phyloP scores from a whole-genome alignment of 2,797 vertebrate genomes.

The Cephalopachus bancanus region DNA sequence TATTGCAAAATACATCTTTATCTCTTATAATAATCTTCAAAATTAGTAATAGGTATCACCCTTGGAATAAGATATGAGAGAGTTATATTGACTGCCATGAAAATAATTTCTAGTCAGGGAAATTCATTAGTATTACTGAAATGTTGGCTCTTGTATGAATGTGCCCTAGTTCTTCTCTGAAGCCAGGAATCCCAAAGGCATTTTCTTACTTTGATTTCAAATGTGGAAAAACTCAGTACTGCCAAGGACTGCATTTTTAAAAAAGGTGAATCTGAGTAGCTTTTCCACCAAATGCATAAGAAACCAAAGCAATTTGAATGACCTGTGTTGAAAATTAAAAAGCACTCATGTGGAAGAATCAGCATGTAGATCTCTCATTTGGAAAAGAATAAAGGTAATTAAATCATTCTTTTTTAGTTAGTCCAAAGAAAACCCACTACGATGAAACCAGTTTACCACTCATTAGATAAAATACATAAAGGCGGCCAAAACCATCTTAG shows the following conservation, averaged over 20 bases:
- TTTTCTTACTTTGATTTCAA: conserved; percentile 80
- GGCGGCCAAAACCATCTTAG: conserved; percentile 15
- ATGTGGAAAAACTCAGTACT: conserved; percentile 72
- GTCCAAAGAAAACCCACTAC: conserved; percentile 74
- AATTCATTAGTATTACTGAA: conserved; percentile 82
- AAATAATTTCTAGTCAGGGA: conserved; percentile 77
- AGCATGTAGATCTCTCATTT: conserved; percentile 71
- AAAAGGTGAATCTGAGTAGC: conserved; percentile 64
- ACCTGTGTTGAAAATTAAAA: conserved; percentile 78
- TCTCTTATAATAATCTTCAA: conserved; percentile 62
- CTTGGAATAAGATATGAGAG: conserved; percentile 65
- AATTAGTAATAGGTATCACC: conserved; percentile 64
- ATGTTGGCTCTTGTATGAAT: conserved; percentile 55
- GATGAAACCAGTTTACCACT: conserved; percentile 80
- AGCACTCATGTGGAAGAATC: conserved; percentile 69
- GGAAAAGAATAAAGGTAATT: conserved; percentile 78
- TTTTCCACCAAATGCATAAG: conserved; percentile 68
- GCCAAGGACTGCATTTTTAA: conserved; percentile 72
- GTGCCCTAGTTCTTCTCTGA: conserved; percentile 66
- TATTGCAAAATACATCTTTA: conserved; percentile 71
- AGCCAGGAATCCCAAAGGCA: conserved; percentile 79
- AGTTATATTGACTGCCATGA: conserved; percentile 63
- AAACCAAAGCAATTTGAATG: conserved; percentile 79
- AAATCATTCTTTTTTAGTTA: conserved; percentile 74
- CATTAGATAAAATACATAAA: conserved; percentile 74